Evolutionary conservation across 2,888 invertebrate genomes (phyloP).

Genomic region (Eupithecia subfuscata): DNA sequence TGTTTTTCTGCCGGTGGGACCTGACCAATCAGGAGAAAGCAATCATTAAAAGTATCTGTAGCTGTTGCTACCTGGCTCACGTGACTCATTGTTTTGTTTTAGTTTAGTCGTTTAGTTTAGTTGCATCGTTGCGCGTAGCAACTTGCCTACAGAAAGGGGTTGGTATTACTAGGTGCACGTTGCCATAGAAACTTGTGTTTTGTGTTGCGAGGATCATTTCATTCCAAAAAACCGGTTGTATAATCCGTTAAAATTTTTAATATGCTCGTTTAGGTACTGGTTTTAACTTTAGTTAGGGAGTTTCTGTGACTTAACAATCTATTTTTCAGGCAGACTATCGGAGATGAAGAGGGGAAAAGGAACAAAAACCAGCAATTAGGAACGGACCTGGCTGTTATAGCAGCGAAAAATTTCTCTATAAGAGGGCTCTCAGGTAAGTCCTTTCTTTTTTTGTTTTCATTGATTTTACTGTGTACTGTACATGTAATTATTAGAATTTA

Average conservation of each 20-base stretch:
- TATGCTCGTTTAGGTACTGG: neutral
- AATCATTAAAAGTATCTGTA: neutral
- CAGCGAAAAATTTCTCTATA: neutral
- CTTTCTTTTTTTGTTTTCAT: neutral
- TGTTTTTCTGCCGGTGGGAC: conserved; percentile 53
- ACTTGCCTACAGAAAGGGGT: neutral
- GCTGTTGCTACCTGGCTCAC: neutral
- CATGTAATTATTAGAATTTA: too few species aligned
- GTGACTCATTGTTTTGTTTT: neutral
- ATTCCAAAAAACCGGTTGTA: neutral
- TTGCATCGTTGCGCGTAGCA: neutral
- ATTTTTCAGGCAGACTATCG: neutral
- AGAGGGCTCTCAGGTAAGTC: neutral
- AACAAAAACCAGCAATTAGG: neutral
- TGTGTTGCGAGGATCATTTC: neutral
- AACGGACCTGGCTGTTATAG: neutral
- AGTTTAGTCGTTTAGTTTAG: neutral
- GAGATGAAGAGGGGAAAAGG: neutral
- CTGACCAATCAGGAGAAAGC: conserved; percentile 44
- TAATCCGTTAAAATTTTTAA: neutral
- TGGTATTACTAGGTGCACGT: neutral
- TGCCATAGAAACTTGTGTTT: conserved; percentile 1
- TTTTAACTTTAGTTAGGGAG: neutral
- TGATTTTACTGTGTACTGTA: too few species aligned
- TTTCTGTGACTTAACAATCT: neutral